Conservation (phyloP, 2,113 vertebrate genomes). For the Nothocercus julius region DNA sequence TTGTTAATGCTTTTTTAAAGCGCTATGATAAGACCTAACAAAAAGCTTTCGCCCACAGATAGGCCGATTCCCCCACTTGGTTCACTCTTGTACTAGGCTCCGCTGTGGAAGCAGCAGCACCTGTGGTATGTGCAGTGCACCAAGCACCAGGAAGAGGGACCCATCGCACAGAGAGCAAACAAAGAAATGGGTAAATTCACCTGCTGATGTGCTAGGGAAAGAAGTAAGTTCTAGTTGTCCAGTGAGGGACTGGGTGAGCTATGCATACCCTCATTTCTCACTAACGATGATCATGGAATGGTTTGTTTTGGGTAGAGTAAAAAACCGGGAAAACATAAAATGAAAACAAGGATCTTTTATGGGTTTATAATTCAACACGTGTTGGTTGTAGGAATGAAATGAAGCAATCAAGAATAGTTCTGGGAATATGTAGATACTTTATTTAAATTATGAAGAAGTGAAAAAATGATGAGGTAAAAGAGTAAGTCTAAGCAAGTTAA, state of each 20-base stretch:
- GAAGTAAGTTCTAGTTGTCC: background rate
- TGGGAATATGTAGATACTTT: background rate
- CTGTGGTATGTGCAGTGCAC: accelerated
- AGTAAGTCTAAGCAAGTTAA: background rate
- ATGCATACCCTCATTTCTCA: background rate
- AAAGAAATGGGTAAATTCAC: background rate
- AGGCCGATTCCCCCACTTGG: background rate
- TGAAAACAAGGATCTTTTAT: background rate
- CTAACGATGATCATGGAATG: background rate
- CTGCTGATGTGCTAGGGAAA: background rate
- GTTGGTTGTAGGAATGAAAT: background rate
- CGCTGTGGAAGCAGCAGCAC: background rate
- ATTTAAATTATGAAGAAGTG: background rate
- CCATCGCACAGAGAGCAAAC: accelerated
- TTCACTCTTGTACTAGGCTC: background rate
- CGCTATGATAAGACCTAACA: background rate
- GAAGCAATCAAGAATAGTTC: background rate
- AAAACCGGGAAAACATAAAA: background rate
- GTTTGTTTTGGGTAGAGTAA: background rate
- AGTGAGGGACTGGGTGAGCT: background rate
- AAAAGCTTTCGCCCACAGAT: background rate
- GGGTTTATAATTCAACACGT: background rate
- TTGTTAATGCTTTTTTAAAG: background rate
- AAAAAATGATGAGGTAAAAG: background rate
- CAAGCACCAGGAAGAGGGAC: background rate